Conservation (phyloP, 2,113 vertebrate species). For the Sus scrofa region DNA sequence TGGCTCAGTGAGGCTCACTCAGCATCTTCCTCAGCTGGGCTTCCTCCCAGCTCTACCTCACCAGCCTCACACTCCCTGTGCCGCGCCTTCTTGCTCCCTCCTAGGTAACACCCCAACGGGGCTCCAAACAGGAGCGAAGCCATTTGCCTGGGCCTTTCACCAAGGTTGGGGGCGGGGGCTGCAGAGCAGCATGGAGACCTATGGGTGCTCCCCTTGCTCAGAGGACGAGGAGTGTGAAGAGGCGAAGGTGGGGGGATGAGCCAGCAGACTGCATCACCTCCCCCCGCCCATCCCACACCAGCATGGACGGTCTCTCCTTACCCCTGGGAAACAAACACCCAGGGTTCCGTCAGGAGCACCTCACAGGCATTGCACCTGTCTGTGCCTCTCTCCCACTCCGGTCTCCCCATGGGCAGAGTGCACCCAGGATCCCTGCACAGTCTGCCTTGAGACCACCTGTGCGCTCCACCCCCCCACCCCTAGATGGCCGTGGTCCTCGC, state of each 20-base stretch:
- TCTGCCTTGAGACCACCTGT: neutral
- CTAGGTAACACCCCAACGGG: neutral
- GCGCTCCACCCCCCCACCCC: neutral
- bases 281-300: neutral
- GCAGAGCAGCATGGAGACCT: neutral
- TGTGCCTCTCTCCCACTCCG: neutral
- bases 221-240: neutral
- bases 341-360: neutral
- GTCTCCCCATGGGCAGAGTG: rapidly evolving
- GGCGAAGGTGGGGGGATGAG: rapidly evolving
- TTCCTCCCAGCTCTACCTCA: neutral
- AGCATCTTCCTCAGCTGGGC: neutral
- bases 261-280: neutral
- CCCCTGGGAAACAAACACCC: neutral
- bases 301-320: neutral
- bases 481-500: neutral
- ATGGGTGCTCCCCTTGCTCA: neutral
- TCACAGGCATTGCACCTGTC: neutral
- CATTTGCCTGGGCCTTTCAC: neutral
- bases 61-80: rapidly evolving
- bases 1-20: neutral
- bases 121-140: neutral
- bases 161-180: too few species aligned
- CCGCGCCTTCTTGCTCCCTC: neutral
- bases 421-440: rapidly evolving